Evolutionary conservation across 30 jellyfish, hydroid and myxozoan species (phyloP).

Genomic region (Aurelia aurita): DNA sequence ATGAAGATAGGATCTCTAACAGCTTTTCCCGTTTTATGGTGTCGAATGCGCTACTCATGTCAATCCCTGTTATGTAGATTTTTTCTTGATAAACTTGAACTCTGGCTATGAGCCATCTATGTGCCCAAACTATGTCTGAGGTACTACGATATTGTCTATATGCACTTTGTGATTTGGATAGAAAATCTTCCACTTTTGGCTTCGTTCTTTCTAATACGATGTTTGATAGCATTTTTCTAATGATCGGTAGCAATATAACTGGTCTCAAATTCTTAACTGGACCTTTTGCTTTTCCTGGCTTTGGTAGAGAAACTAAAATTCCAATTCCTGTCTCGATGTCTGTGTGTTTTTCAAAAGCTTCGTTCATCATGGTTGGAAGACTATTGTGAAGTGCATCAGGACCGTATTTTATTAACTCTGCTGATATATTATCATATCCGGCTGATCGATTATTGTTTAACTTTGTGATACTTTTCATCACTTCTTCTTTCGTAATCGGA

Average conservation of each 20-base stretch:
- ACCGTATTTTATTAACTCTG: no score
- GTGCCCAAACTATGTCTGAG: constrained; percentile 58
- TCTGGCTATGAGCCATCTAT: constrained; percentile 51
- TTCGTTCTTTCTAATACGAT: constrained; percentile 23
- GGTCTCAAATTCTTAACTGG: constrained; percentile 43
- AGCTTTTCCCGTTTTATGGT: no score
- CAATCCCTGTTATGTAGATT: no score
- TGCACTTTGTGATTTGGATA: constrained; percentile 54
- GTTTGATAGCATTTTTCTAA: constrained; percentile 43
- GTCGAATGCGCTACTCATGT: no score
- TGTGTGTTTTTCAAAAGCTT: constrained; percentile 22
- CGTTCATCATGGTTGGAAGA: constrained; percentile 17
- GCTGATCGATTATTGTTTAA: no score
- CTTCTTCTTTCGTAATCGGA: no score
- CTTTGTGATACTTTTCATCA: no score
- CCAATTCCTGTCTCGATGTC: constrained; percentile 35
- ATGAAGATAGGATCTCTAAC: no score
- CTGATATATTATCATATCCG: no score
- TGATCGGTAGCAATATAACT: constrained; percentile 31
- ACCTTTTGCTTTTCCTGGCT: constrained; percentile 50
- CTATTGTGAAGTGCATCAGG: constrained; percentile 35
- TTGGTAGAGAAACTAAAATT: constrained; percentile 37
- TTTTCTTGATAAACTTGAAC: constrained; percentile 48
- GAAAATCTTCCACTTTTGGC: constrained; percentile 38
- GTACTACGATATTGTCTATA: constrained; percentile 37